Base-by-base conservation (phyloP, 2,888 invertebrate genomes). In the Synergus gifuensis region DNA sequence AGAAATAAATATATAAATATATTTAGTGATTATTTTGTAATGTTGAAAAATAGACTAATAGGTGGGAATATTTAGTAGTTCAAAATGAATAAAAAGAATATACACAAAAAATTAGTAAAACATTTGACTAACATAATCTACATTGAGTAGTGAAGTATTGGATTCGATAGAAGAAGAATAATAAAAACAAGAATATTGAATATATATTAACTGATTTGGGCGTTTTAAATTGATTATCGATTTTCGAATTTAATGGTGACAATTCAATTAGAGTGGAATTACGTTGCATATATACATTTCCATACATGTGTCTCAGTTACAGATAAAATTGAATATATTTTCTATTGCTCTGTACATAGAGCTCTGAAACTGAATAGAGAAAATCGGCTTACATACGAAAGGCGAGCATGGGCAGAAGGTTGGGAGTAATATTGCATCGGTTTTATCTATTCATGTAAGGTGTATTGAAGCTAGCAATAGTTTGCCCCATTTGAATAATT, bases 401-500 rank as follows among this genome's bases (percentile, higher is more conserved):
- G 49, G 16, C 49, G n/a, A 73, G 46, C 12, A 49, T 73, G 8
- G 73, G 54, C 73, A 73, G 73, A 73, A 73, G 73, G 73, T 73
- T 73, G 49, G n/a, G 11, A 73, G 73, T 73, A 73, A 73, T 73
- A 73, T 73, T 54, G 73, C 49, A 73, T 73, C 73, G 73, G 28
- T 73, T 73, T 73, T 73, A 73, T 36, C 16, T 73, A 73, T 54
- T 73, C 54, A 73, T 54, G 73, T 46, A 73, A 73, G 54, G 54
- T 54, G 49, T 54, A 73, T 73, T 28, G 73, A 73, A 73, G 73
- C 49, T 54, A 69, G 28, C 73, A 73, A 73, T 73, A 73, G 73
- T 73, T 73, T 73, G 49, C 46, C 36, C 49, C 73, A 73, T 73
- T 49, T 73, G 73, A 73, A 73, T 73, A 73, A 73, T 73, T 73